Evolutionary conservation across 2,113 vertebrate genomes (phyloP), one percentile per base, ranked within the genome.

Genomic region (Seriola aureovittata): DNA sequence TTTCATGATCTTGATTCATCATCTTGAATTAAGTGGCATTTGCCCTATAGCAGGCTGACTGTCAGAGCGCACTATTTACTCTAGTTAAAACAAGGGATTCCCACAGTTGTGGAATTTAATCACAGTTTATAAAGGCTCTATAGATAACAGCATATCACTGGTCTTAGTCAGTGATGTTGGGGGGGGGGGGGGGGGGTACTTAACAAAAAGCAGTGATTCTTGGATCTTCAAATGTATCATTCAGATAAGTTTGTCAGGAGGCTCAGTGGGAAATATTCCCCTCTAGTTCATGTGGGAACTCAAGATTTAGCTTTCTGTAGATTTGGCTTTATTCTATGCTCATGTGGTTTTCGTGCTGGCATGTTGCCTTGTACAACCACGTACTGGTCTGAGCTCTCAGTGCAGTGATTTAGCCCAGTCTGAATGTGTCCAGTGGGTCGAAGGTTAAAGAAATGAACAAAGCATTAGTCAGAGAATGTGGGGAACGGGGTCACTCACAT

Each of bases 381-480:
- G 17, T 60, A 6, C 85, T 62, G 40, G 21, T 54, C 88, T 77
- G 70, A 78, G 70, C 74, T 73, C 10, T 36, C n/a, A 36, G 62
- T 34, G 2, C 57, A 67, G 11, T 71, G 84, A 81, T 75, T 78
- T 63, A 32, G 17, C n/a, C 34, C 63, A 16, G 66, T 42, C 55
- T 38, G 14, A 85, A 13, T 67, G 76, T 48, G 67, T 65, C 58
- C 5, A 73, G 52, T 75, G 78, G 81, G 80, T 82, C 63, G 11
- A 55, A 77, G 76, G 75, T 85, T 75, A 80, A 75, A 83, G 70
- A 68, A 71, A 48, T 78, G 54, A 76, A 85, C 68, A 90, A 88
- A 88, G 75, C 54, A 48, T 74, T 67, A 1, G 40, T 87, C 71
- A 65, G 73, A 76, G 71, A 88, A 85, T 75, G 71, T 65, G 48